Percentiles rank a stretch among this genome's conserved stretches.
These are phyloP conservation scores for Melanerpes formicivorus DNA, from an alignment of 2,113 vertebrate genomes.

Conservation along the genomic window DNA sequence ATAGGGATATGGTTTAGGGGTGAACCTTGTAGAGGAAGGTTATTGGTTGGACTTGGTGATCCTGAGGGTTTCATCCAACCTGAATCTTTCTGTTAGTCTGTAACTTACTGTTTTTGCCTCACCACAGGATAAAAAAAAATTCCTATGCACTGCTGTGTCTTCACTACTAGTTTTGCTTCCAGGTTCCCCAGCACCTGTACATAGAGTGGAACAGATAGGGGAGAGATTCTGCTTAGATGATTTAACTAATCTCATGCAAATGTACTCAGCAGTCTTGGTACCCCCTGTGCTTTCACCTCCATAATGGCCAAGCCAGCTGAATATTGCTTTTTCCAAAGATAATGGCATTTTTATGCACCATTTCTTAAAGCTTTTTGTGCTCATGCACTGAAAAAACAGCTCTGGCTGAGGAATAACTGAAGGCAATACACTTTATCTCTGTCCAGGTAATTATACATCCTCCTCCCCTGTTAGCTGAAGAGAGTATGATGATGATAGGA, in stretches of 20 bases:
- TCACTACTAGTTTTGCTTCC: not conserved
- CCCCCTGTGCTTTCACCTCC: slow-evolving; percentile 2
- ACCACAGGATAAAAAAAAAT: not conserved
- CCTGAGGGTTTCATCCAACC: too few relatives aligned
- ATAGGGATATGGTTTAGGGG: too few relatives aligned
- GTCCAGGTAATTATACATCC: not conserved
- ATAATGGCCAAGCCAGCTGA: slow-evolving; percentile 3
- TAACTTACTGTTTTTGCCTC: too few relatives aligned
- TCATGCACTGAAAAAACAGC: not conserved
- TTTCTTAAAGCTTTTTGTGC: slow-evolving; percentile 29
- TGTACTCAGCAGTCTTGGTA: not conserved
- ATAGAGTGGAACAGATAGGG: not conserved
- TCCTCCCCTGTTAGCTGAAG: not conserved
- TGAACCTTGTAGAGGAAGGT: too few relatives aligned
- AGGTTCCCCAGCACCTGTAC: not conserved
- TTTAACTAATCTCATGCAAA: slow-evolving; percentile 42
- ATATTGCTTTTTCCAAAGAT: slow-evolving; percentile 24
- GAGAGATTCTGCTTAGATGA: not conserved
- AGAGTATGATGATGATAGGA: not conserved
- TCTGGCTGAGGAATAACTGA: slow-evolving; percentile 9
- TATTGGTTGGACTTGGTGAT: too few relatives aligned
- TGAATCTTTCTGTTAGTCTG: too few relatives aligned
- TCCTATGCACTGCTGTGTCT: not conserved
- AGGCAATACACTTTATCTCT: not conserved
- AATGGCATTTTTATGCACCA: slow-evolving; percentile 41